phyloP scores from a whole-genome alignment of 1,140 invertebrate genomes.

The Listronotus bonariensis region DNA sequence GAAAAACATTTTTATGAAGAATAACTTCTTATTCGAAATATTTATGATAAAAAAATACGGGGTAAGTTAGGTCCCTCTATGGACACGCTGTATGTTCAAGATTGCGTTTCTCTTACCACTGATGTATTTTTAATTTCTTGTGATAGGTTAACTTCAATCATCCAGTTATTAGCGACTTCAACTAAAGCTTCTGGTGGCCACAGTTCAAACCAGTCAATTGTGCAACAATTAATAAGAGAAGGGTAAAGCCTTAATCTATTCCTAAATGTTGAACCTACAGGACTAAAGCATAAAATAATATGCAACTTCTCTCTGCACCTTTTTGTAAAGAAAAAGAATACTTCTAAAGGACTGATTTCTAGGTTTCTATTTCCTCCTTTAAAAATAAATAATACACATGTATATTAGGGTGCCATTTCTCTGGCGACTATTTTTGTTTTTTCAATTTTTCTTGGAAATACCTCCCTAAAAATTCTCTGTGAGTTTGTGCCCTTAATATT shows the following conservation, averaged over 20 bases:
- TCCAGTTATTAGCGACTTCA: conserved; percentile 83
- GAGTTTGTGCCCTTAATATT: too few species aligned
- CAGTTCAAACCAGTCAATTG: conserved; percentile 93
- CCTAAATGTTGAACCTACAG: conserved; percentile 83
- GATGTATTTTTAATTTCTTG: conserved; percentile 51
- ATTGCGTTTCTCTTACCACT: conserved; percentile 19
- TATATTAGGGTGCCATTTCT: too few species aligned
- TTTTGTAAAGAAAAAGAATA: conserved; percentile 83
- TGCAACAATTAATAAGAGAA: conserved; percentile 91
- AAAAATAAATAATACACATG: not conserved
- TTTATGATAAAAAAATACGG: too few species aligned
- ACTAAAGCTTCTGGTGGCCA: conserved; percentile 94
- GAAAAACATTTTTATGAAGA: too few species aligned
- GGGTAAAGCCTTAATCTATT: conserved; percentile 84
- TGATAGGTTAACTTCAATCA: conserved; percentile 75
- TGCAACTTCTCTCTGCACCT: conserved; percentile 87
- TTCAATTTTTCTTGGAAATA: too few species aligned
- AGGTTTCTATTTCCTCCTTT: conserved; percentile 73
- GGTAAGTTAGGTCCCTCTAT: too few species aligned
- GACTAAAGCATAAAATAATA: conserved; percentile 88
- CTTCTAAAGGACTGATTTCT: conserved; percentile 78
- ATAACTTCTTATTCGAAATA: too few species aligned
- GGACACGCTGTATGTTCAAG: too few species aligned
- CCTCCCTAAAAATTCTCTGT: too few species aligned
- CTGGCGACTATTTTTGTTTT: too few species aligned